Percentiles rank a stretch among this genome's conserved stretches.
Evolutionary conservation across 2,888 invertebrate species (phyloP).

Genomic region (Ischnura elegans): DNA sequence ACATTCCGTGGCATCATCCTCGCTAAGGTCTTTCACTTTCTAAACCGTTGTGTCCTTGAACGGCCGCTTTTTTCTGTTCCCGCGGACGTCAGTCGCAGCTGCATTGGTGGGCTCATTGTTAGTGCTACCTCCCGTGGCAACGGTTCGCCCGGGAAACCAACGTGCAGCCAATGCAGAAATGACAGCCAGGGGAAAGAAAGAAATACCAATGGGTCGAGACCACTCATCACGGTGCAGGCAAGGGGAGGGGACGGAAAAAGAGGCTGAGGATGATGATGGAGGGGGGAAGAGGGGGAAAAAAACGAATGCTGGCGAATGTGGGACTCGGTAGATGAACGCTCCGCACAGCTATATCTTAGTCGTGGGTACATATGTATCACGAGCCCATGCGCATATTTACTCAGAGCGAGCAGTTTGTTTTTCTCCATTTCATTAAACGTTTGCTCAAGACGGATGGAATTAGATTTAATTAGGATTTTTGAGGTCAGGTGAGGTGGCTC

Average conservation of each 20-base stretch:
- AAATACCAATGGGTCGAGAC: no score
- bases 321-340: not conserved
- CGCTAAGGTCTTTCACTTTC: no score
- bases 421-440: slow-evolving; percentile 32
- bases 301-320: not conserved
- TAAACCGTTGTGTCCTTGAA: no score
- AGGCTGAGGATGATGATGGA: not conserved
- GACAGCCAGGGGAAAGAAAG: no score
- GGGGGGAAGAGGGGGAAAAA: not conserved
- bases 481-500: not conserved
- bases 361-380: not conserved
- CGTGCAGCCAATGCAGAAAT: no score
- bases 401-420: not conserved
- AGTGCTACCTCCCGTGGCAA: no score
- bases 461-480: slow-evolving; percentile 43
- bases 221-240: no score
- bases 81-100: no score
- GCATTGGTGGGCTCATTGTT: no score
- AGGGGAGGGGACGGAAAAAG: not conserved
- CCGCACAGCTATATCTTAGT: not conserved
- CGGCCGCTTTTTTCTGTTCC: no score
- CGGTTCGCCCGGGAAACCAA: no score
- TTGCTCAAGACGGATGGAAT: slow-evolving; percentile 23
- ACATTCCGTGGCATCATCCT: no score
- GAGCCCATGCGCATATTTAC: not conserved